These are phyloP conservation scores for Chionodraco myersi DNA, from an alignment of 2,113 vertebrate genomes.

Conservation along the genomic window DNA sequence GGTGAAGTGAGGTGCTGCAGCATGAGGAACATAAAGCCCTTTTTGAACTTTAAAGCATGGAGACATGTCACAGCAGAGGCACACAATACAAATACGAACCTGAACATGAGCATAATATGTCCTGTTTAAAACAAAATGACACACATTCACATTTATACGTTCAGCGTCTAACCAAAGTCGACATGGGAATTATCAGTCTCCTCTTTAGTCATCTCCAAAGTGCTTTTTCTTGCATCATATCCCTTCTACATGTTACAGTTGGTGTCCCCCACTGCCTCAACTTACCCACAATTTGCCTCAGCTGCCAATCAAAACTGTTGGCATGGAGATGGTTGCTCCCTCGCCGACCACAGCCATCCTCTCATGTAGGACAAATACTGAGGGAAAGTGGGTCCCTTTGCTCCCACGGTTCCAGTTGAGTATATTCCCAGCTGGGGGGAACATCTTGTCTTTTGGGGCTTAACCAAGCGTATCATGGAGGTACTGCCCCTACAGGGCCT, in stretches of 20 bases:
- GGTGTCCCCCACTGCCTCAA: neutral
- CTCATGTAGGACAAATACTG: conserved; percentile 57
- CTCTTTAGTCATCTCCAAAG: neutral
- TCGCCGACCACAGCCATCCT: conserved; percentile 38
- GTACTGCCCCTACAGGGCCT: conserved; percentile 33
- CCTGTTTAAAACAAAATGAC: no score
- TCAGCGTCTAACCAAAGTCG: conserved; percentile 12
- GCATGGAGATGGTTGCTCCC: conserved; percentile 48
- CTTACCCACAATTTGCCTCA: conserved; percentile 16
- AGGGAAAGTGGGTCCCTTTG: conserved; percentile 47
- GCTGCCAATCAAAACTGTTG: conserved; percentile 59
- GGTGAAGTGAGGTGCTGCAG: no score
- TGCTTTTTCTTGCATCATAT: neutral
- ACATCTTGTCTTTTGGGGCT: conserved; percentile 40
- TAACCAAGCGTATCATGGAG: conserved; percentile 23
- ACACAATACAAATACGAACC: no score
- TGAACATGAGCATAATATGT: no score
- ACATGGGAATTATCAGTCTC: neutral
- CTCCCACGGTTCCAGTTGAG: conserved; percentile 29
- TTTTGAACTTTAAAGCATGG: no score
- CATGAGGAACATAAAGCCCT: no score
- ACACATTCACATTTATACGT: neutral
- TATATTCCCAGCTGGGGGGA: conserved; percentile 45
- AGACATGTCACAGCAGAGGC: no score
- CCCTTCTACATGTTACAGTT: conserved; percentile 3